Evolutionary conservation across 2,797 vertebrate genomes (phyloP).

Genomic region (Alca torda): DNA sequence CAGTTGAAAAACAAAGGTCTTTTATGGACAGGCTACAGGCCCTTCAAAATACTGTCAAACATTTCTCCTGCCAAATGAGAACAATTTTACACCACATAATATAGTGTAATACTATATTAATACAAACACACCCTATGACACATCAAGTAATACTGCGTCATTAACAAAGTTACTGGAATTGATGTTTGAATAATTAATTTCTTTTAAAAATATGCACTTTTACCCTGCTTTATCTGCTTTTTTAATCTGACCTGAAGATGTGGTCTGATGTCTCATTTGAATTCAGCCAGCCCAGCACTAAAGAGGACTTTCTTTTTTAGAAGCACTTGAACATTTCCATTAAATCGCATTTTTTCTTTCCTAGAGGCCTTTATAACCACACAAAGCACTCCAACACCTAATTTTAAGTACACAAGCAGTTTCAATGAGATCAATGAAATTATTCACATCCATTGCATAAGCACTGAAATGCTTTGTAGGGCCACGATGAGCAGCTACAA

Average conservation of each 20-base stretch:
- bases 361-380: not conserved
- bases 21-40: not conserved
- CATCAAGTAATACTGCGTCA: not conserved
- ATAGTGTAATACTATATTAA: not conserved
- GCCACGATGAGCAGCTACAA: not conserved
- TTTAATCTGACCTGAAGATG: not conserved
- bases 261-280: not conserved
- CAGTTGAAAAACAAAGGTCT: not conserved
- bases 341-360: not conserved
- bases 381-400: not conserved
- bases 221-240: not conserved
- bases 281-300: not conserved
- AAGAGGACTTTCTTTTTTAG: not conserved
- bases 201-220: not conserved
- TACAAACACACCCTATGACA: constrained; percentile 44
- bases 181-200: not conserved
- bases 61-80: not conserved
- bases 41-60: not conserved
- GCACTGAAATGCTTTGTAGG: not conserved
- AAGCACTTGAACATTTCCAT: not conserved
- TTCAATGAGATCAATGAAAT: constrained; percentile 9
- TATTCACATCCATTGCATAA: not conserved
- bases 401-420: not conserved
- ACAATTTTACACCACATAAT: not conserved
- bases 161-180: not conserved